A percentile compares a stretch with the other conserved stretches of the same genome.
These are phyloP conservation scores for Pollenia angustigena DNA, from an alignment of 2,888 invertebrate genomes.

Conservation along the genomic window DNA sequence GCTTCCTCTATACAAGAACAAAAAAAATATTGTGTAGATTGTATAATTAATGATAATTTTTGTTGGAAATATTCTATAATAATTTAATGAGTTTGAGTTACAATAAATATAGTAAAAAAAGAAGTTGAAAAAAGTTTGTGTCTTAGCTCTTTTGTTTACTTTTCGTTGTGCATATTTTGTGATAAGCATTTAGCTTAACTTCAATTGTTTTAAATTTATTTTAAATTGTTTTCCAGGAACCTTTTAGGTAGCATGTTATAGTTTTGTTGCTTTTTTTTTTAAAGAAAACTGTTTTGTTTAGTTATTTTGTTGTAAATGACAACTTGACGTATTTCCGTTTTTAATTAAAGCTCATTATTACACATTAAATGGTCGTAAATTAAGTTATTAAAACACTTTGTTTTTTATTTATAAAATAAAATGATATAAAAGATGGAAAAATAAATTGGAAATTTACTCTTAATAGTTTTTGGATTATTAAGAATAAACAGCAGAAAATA, in stretches of 20 bases:
- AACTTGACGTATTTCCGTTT: constrained; percentile 39
- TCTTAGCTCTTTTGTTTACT: constrained; percentile 48
- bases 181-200: neutral
- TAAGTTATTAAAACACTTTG: constrained; percentile 38
- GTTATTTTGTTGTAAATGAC: constrained; percentile 32
- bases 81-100: constrained; percentile 23
- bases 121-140: neutral
- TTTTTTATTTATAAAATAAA: neutral
- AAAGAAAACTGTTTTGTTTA: neutral
- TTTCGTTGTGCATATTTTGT: neutral
- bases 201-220: constrained; percentile 29
- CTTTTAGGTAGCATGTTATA: constrained; percentile 27
- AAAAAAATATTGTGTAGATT: constrained; percentile 21
- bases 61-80: constrained; percentile 22
- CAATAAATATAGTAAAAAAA: neutral
- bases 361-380: constrained; percentile 16
- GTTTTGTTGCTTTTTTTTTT: neutral
- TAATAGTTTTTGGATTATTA: no score
- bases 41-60: constrained; percentile 56
- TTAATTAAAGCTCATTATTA: constrained; percentile 40
- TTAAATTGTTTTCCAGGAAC: constrained; percentile 46
- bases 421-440: neutral
- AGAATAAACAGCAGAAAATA: no score
- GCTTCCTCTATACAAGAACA: neutral
- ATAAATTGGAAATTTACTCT: neutral